Percentiles rank a stretch among this genome's conserved stretches.
phyloP scores from a whole-genome alignment of 2,888 invertebrate species.

The Acronicta psi region DNA sequence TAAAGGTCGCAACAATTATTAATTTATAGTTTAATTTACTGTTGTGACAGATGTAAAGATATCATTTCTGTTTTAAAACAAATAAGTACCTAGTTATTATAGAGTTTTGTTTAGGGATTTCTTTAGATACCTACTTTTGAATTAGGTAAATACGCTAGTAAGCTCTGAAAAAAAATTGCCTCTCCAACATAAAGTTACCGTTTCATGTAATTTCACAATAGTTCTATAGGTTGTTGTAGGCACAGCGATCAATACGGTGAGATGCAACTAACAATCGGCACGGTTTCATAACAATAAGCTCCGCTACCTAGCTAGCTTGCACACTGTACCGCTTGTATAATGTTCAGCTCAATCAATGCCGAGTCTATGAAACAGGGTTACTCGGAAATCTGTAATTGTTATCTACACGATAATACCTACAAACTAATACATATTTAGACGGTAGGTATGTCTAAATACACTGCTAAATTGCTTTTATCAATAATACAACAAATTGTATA shows the following conservation, averaged over 20 bases:
- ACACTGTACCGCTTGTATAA: conserved; percentile 22
- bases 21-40: no score
- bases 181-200: no score
- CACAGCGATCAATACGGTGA: conserved; percentile 33
- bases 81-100: no score
- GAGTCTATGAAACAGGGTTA: conserved; percentile 9
- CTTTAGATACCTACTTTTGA: no score
- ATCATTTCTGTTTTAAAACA: conserved; percentile 7
- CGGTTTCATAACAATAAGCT: conserved; percentile 32
- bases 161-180: no score
- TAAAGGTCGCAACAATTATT: no score
- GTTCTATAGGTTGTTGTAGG: background rate
- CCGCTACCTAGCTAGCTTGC: conserved; percentile 10
- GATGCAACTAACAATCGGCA: conserved; percentile 38
- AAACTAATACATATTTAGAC: background rate
- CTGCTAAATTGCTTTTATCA: no score
- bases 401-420: background rate
- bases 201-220: conserved; percentile 17
- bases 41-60: no score
- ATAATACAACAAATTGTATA: no score
- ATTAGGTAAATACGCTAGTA: no score
- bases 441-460: no score
- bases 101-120: no score
- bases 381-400: conserved; percentile 9
- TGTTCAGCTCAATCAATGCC: conserved; percentile 20